Evolutionary conservation across 2,888 invertebrate species (phyloP), one percentile per base, ranked within the genome.

Genomic region (Physocephala rufipes): DNA sequence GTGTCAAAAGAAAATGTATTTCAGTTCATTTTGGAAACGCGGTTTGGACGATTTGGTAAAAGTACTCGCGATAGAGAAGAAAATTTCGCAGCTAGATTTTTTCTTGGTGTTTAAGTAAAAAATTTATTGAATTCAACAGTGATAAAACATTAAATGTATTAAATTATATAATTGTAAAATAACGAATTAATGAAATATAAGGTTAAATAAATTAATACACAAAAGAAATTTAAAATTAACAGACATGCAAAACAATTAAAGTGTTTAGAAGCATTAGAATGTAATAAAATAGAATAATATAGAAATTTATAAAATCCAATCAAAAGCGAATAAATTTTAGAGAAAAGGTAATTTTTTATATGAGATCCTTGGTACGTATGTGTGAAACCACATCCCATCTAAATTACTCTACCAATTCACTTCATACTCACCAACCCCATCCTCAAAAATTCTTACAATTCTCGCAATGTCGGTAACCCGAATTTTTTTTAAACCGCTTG

Each of bases 221-320:
- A 61, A 45, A 12, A 30, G 61, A 15, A 7, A 47, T 43, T 64
- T 30, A n/a, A 24, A 36, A 47, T 66, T 61, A 30, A 59, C n/a
- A 28, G 45, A 58, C 51, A 13, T 47, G 55, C 53, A 9, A 67
- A 26, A 68, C 3, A 15, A 13, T 19, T 45, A 12, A 58, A 51
- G 13, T 58, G 49, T 24, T 58, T 51, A 66, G 62, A 21, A 26
- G 5, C 3, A 64, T 28, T 2, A 69, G 36, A 30, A 68, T 47
- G 30, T 15, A 63, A 67, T 45, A 24, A 59, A 61, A 67, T 72
- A 67, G 69, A 55, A 69, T 71, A 71, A 71, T 68, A 71, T 26
- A 19, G 70, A 73, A 69, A 16, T n/a, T 30, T 71, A 59, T 7
- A 36, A 36, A 36, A 36, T 9, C 4, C 36, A 9, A 36, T 36